Percentiles rank a stretch among this genome's conserved stretches.
Conservation (phyloP, 2,113 vertebrate genomes). For the Aphyosemion australe region DNA sequence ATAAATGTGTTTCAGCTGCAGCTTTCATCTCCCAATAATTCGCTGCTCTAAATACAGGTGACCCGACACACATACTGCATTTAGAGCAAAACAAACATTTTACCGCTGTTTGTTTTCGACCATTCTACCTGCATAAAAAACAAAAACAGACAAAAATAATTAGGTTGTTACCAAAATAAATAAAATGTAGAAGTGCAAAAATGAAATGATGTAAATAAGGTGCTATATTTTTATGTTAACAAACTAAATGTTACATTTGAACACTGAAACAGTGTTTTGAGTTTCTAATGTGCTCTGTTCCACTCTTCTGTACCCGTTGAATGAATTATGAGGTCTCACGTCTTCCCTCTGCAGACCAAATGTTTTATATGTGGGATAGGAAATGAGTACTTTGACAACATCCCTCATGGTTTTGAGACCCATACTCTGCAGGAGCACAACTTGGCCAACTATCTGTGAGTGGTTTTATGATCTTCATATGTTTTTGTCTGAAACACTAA, state of each 20-base stretch:
- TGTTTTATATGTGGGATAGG: slow-evolving; percentile 82
- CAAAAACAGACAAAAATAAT: not conserved
- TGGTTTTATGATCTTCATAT: slow-evolving; percentile 12
- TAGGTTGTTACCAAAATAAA: not conserved
- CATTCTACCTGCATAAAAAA: slow-evolving; percentile 4
- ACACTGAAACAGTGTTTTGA: not conserved
- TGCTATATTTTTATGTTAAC: too few species aligned
- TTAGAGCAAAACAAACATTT: slow-evolving; percentile 14
- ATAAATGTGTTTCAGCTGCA: slow-evolving; percentile 21
- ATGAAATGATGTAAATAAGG: not conserved
- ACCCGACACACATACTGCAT: slow-evolving; percentile 25
- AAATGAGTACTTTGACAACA: slow-evolving; percentile 78
- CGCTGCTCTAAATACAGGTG: slow-evolving; percentile 10
- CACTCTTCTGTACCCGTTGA: slow-evolving; percentile 4
- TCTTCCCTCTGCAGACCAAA: slow-evolving; percentile 72
- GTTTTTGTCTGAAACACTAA: not conserved
- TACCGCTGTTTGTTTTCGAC: not conserved
- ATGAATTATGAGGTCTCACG: slow-evolving; percentile 6
- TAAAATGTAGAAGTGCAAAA: not conserved
- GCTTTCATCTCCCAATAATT: slow-evolving; percentile 11
- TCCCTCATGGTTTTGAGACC: slow-evolving; percentile 80
- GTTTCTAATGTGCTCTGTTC: not conserved
- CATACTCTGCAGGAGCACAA: slow-evolving; percentile 82
- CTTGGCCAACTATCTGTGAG: slow-evolving; percentile 79
- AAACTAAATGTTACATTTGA: not conserved